Evolutionary conservation across 1,140 invertebrate genomes (phyloP).

Genomic region (Magallana gigas): DNA sequence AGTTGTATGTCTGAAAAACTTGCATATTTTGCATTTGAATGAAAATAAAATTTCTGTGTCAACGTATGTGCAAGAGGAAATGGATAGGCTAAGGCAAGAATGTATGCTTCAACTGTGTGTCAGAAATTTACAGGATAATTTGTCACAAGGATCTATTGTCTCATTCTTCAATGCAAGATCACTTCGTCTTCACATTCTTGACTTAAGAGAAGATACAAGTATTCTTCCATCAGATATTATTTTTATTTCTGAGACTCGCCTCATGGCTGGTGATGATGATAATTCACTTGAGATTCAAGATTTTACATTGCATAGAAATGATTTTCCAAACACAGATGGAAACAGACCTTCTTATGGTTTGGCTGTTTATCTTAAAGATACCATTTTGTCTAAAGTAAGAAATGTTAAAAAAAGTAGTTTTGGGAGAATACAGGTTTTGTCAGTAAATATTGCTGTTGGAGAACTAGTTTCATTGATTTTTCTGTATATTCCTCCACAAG

Average conservation of each 20-base stretch:
- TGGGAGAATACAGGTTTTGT: not conserved
- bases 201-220: not conserved
- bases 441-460: not conserved
- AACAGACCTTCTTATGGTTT: conserved; percentile 1
- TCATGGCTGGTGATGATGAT: conserved; percentile 6
- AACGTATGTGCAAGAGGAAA: conserved; percentile 24
- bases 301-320: not conserved
- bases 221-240: conserved; percentile 21
- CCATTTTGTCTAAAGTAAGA: not conserved
- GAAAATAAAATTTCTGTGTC: conserved; percentile 46
- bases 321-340: not conserved
- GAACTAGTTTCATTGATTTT: not conserved
- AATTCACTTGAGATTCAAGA: not conserved
- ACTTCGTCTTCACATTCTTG: conserved; percentile 27
- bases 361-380: conserved; percentile 4
- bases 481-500: conserved; percentile 25
- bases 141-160: not conserved
- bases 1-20: conserved; percentile 5
- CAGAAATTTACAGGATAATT: conserved; percentile 8
- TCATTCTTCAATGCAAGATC: conserved; percentile 35
- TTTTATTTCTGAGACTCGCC: conserved; percentile 11
- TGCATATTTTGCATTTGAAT: conserved; percentile 52
- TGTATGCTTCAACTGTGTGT: conserved; percentile 13
- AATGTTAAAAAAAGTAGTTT: not conserved
- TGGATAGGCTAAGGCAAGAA: conserved; percentile 37